Evolutionary conservation across 2,888 invertebrate genomes (phyloP).

Genomic region (Dynastes grantii): DNA sequence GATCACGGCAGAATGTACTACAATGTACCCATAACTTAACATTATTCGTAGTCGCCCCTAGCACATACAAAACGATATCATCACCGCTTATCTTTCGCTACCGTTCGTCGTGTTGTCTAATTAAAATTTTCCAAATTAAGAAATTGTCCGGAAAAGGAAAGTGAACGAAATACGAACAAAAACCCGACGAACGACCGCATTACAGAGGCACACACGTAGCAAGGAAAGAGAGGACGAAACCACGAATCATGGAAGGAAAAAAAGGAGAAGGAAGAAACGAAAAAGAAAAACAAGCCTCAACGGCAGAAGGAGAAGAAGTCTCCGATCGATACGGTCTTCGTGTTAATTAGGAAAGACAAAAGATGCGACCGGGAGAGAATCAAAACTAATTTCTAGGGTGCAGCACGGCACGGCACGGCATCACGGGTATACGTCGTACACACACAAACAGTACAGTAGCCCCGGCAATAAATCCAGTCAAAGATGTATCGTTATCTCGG

Average conservation of each 20-base stretch:
- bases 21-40: background rate
- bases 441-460: constrained; percentile 54
- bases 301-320: constrained; percentile 13
- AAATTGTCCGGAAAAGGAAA: constrained; percentile 44
- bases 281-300: background rate
- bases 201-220: background rate
- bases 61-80: constrained; percentile 10
- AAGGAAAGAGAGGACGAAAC: background rate
- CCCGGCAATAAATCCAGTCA: constrained; percentile 58
- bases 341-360: constrained; percentile 51
- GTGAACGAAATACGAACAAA: constrained; percentile 39
- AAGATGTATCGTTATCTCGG: constrained; percentile 59
- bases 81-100: constrained; percentile 19
- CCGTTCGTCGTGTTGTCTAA: constrained; percentile 28
- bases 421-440: background rate
- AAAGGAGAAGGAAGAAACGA: constrained; percentile 5
- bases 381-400: constrained; percentile 54
- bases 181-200: background rate
- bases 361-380: constrained; percentile 49
- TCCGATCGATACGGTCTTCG: constrained; percentile 43
- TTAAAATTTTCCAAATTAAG: constrained; percentile 48
- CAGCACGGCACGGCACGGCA: constrained; percentile 49
- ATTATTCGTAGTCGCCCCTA: background rate
- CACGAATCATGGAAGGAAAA: background rate
- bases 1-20: background rate